Base-by-base conservation (phyloP, 2,113 vertebrate genomes). In the Peromyscus polionotus region DNA sequence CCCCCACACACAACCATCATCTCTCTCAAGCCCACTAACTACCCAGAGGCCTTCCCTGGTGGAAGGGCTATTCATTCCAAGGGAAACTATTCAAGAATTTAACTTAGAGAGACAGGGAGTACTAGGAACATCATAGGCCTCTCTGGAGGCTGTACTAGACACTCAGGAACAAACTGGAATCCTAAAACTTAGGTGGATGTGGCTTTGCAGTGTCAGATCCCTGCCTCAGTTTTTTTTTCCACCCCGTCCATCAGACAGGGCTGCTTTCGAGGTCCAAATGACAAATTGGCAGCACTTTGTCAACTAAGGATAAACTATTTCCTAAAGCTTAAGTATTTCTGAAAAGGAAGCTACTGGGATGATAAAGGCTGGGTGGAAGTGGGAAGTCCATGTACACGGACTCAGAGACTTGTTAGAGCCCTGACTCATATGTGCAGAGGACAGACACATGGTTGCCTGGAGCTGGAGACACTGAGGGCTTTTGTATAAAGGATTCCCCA, bases 181-280 rank as follows among this genome's bases (percentile, higher is more conserved):
- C 59, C n/a, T 42, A 12, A 67, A 42, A 42, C 7, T 0, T 1
- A 6, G 19, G 11, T 11, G 4, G 72, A 39, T n/a, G 0, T 36
- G 42, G 42, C 26, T 36, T 48, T 22, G 0, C 0, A 0, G 36
- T 17, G 8, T 51, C 33, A 48, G 86, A 51, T n/a, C 33, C 76
- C 76, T 48, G 16, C 26, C 31, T 86, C 54, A 0, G 65, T 88
- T 59, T 81, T 79, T 81, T 36, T 85, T 7, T 7, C 45, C 45
- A n/a, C n/a, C n/a, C 45, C 4, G 48, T 5, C 57, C 20, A 92
- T 22, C 61, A 31, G 48, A 3, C 1, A 4, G 36, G 14, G 12
- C 5, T 42, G 36, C 8, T 45, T 10, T 45, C 1, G 14, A 59
- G 17, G 8, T 54, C 61, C 76, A 57, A 33, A 12, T 31, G 31